Evolutionary conservation across 2,113 vertebrate species (phyloP).

Genomic region (Tenebrosternarchus preto): DNA sequence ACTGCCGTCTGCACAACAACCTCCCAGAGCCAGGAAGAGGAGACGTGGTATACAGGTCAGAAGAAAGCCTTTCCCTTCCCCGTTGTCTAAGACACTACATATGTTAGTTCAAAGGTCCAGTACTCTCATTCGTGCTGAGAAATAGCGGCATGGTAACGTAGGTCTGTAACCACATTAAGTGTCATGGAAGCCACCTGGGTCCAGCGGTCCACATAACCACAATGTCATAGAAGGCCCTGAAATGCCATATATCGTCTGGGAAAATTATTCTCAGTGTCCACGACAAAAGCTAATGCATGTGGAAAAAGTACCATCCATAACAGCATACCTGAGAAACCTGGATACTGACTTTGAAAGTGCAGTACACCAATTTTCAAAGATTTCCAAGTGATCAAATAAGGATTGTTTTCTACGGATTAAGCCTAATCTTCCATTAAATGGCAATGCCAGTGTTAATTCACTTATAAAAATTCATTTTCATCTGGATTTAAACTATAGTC

Average conservation of each 20-base stretch:
- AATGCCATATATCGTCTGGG: background rate
- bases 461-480: too few species aligned
- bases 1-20: background rate
- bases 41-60: background rate
- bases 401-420: too few species aligned
- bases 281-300: background rate
- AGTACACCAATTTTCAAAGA: too few species aligned
- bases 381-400: too few species aligned
- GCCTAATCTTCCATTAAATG: too few species aligned
- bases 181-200: background rate
- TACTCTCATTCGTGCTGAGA: background rate
- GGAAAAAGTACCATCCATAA: too few species aligned
- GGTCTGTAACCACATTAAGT: background rate
- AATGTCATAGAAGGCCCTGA: background rate
- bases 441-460: too few species aligned
- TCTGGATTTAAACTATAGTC: too few species aligned
- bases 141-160: background rate
- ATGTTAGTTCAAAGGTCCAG: constrained; percentile 12
- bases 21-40: background rate
- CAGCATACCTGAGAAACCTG: too few species aligned
- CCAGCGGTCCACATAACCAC: background rate
- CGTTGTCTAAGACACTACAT: background rate
- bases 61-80: background rate
- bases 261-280: too few species aligned
- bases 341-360: too few species aligned